Conservation (phyloP, 2,888 invertebrate species). For the Deilephila elpenor region DNA sequence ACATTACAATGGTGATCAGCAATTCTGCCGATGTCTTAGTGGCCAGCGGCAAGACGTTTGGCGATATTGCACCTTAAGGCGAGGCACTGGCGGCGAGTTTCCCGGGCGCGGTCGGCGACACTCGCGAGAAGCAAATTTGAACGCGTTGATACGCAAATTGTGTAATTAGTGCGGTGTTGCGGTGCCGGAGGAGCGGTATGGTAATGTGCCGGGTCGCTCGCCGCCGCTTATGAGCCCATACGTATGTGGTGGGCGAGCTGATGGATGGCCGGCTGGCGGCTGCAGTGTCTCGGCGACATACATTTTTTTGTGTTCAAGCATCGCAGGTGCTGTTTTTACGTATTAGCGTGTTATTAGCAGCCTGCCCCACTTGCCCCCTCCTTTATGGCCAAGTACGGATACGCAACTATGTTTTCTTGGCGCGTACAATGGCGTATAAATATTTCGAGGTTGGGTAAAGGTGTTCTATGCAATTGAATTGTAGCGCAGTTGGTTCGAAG, state of each 20-base stretch:
- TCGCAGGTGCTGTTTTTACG: conserved; percentile 43
- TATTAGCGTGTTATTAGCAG: not conserved
- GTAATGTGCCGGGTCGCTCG: conserved; percentile 55
- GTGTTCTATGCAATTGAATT: conserved; percentile 22
- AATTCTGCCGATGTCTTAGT: conserved; percentile 68
- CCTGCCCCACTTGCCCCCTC: not conserved
- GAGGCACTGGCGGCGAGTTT: conserved; percentile 35
- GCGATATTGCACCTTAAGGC: conserved; percentile 47
- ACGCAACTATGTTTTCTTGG: conserved; percentile 26
- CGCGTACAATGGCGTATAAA: conserved; percentile 13
- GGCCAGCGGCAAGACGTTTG: conserved; percentile 52
- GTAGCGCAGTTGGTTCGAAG: conserved; percentile 15
- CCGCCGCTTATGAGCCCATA: conserved; percentile 38
- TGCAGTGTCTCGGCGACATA: conserved; percentile 49
- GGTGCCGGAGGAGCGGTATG: conserved; percentile 64
- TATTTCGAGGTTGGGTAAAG: not conserved
- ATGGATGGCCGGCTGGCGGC: conserved; percentile 47
- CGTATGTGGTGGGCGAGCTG: conserved; percentile 45
- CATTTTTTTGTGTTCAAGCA: conserved; percentile 51
- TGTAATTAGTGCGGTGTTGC: conserved; percentile 72
- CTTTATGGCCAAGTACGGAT: conserved; percentile 41
- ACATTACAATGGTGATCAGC: conserved; percentile 79
- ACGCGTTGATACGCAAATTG: conserved; percentile 74
- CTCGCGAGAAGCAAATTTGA: conserved; percentile 41
- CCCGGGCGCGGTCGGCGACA: conserved; percentile 34